Base-by-base conservation (phyloP, 1,140 invertebrate species). In the Temnothorax nylanderi region DNA sequence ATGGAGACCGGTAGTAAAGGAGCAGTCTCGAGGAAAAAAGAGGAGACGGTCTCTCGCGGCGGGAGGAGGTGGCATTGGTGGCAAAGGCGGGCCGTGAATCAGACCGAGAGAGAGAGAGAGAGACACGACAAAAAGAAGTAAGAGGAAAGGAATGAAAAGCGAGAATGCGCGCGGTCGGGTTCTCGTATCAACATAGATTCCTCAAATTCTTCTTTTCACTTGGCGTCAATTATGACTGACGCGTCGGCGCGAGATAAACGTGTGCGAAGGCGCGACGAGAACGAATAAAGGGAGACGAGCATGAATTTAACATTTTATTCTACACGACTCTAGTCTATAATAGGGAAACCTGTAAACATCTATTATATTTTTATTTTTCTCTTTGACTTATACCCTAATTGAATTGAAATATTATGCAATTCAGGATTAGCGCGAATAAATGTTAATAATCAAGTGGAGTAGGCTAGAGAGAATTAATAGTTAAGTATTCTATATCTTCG, bases 21-120 rank as follows among this genome's bases (percentile, higher is more conserved):
- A 90, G 89, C 89, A 90, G 89, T 90, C 86, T 90, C 81, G 58
- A 44, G 87, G 64, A 67, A 76, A 34, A 41, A 56, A 26, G 41
- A 49, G 26, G 49, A 62, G 21, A 37, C n/a, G 3, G 21, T 65
- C 26, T 26, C 26, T 26, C 58, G 26, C 26, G 44, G 47, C 6
- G 8, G 13, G 13, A 13, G n/a, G 11, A 60, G 69, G 34, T 37
- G 41, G 26, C 26, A 26, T 26, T 26, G 26, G 26, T 1, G 1
- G 26, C 26, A 26, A 26, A 65, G 37, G 77, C 62, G 64, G 10
- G 37, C 71, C 44, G 74, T 81, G 89, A 90, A 90, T 90, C 89
- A 81, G 88, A 86, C 72, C 85, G 71, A 54, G 82, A 26, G 1
- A 26, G 26, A 26, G 26, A 26, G 26, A 26, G 26, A 54, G 82